A percentile compares a stretch with the other conserved stretches of the same genome.
These are phyloP conservation scores for Lysandra coridon DNA, from an alignment of 2,888 invertebrate species.

Conservation along the genomic window DNA sequence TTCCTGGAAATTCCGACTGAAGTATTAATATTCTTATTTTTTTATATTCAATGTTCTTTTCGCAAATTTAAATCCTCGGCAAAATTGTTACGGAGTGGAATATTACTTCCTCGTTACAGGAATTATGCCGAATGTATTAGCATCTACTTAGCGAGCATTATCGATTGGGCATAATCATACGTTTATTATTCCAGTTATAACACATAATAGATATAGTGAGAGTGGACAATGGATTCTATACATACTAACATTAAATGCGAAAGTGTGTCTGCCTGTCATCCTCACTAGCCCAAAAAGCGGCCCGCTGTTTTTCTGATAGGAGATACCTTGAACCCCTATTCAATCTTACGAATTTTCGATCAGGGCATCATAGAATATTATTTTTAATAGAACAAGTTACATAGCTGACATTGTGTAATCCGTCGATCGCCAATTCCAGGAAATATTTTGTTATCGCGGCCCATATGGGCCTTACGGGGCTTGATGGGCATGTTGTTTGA, in stretches of 20 bases:
- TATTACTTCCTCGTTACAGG: slow-evolving; percentile 17
- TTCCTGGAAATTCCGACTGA: too few species aligned
- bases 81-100: background rate
- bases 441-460: too few species aligned
- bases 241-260: too few species aligned
- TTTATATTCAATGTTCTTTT: background rate
- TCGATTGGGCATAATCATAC: slow-evolving; percentile 19
- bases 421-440: too few species aligned
- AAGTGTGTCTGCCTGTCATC: too few species aligned
- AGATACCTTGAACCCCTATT: too few species aligned
- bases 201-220: background rate
- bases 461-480: too few species aligned
- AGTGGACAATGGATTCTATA: background rate
- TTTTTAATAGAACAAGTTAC: background rate
- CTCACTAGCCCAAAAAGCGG: too few species aligned
- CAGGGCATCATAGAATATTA: too few species aligned
- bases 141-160: slow-evolving; percentile 12
- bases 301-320: too few species aligned
- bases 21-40: too few species aligned
- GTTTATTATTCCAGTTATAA: slow-evolving; percentile 9
- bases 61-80: background rate
- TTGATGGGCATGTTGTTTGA: background rate
- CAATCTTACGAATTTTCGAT: too few species aligned
- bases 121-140: slow-evolving; percentile 21
- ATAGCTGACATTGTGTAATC: background rate